Evolutionary conservation across 2,888 invertebrate genomes (phyloP), one percentile per base, ranked within the genome.

Genomic region (Norana najaformis): DNA sequence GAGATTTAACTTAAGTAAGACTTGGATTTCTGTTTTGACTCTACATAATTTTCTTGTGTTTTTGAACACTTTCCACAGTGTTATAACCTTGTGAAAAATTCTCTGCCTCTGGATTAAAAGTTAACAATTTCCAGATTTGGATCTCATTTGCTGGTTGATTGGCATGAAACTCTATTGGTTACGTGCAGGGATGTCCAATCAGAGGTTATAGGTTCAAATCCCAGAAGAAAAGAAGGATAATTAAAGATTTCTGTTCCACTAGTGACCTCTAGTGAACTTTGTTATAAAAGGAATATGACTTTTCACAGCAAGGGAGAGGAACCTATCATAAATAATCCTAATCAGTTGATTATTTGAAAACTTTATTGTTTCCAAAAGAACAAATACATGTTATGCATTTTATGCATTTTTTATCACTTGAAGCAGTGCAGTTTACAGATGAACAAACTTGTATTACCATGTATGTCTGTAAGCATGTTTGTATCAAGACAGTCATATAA

Each of bases 1-100:
- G 97, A 96, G 96, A 93, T 97, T 93, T 90, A 91, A 93, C 90
- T 89, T 93, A 83, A 93, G 94, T 94, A 91, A 91, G 92, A 91
- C 18, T n/a, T 30, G 30, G 34, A 37, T 88, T 37, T 88, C 38
- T 35, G 30, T 11, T 30, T 88, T 88, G 38, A 30, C 11, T 88
- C 20, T 88, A 88, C 37, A 37, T 13, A 3, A 30, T 88, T 11
- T n/a, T 23, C 23, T 35, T 35, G 36, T 37, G 36, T 88, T 35
- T 37, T 88, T 36, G 16, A 83, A n/a, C 83, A 69, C 39, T 47
- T 47, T 16, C 47, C 47, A 23, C n/a, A n/a, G 30, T 69, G 69
- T n/a, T 69, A 11, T 69, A 69, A 69, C 8, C 69, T 1, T 53
- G 4, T 0, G 16, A 69, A 69, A 69, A 69, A n/a, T n/a, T n/a